Base-by-base conservation (phyloP, 2,113 vertebrate species). In the Pteropus alecto region DNA sequence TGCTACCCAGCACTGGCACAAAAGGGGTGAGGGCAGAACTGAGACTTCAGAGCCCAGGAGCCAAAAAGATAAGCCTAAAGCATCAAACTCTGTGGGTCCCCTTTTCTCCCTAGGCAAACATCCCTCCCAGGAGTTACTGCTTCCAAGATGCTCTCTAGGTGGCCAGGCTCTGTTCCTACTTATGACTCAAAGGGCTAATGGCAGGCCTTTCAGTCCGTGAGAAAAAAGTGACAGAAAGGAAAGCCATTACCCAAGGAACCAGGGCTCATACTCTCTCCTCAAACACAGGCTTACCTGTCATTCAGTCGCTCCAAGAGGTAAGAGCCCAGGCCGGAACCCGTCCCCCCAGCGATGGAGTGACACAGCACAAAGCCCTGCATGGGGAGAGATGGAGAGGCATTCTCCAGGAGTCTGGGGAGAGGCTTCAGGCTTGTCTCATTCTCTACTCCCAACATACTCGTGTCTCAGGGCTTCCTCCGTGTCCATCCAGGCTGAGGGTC, bases 271-370 rank as follows among this genome's bases (percentile, higher is more conserved):
- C 24, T 63, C 22, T 83, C 48, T 78, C 67, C 30, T 58, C 78
- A 54, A 54, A 63, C n/a, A 83, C n/a, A 83, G 1, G 41, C 98
- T 97, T 93, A 99, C 99, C 99, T 99, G 99, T 99, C 99, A 93
- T 99, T 99, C 95, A 99, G 98, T n/a, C 99, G 99, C 97, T 99
- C 99, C 96, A 99, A 97, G n/a, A 99, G 99, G 86, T 99, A 99
- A 0, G 99, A 99, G 70, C 99, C 99, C 95, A 99, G 98, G 51
- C 99, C 99, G 0, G 99, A 99, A 61, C 99, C 99, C 0, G 99
- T 99, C 21, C 99, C 99, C 46, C 99, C 99, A 10, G 99, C 99
- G 0, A 99, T 99, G 87, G 99, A 99, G 96, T 99, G 99, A 98
- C 99, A 99, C 87, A 99, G 99, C 89, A 99, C 99, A 91, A 99